Percentiles rank a stretch among this genome's conserved stretches.
Conservation (phyloP, 2,113 vertebrate species). For the Microtus richardsoni region DNA sequence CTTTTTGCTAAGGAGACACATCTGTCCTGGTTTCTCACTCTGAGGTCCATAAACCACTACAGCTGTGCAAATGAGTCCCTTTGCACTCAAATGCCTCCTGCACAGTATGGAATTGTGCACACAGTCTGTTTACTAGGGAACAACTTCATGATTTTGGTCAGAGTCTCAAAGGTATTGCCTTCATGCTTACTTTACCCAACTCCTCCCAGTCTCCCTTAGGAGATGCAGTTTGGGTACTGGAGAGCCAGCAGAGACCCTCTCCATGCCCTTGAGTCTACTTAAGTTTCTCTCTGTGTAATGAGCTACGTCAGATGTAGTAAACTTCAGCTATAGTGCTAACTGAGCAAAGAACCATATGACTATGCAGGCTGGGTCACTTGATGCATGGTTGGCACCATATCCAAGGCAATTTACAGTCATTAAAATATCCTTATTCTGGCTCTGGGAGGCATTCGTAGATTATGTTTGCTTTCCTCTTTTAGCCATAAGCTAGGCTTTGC, state of each 20-base stretch:
- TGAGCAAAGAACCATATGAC: neutral
- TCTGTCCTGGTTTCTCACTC: slow-evolving; percentile 18
- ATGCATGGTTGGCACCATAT: neutral
- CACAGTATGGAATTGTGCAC: neutral
- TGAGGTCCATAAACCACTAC: neutral
- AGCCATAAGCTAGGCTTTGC: neutral
- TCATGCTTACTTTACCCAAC: neutral
- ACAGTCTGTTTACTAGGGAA: neutral
- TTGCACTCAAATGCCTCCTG: neutral
- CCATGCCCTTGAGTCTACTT: neutral
- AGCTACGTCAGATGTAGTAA: neutral
- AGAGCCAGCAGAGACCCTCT: neutral
- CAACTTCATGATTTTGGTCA: slow-evolving; percentile 33
- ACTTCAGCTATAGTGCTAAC: neutral
- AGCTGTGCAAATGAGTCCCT: neutral
- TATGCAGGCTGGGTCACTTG: neutral
- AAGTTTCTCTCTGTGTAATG: neutral
- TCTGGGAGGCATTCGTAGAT: neutral
- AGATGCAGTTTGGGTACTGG: neutral
- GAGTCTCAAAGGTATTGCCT: slow-evolving; percentile 29
- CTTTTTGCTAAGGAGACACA: neutral
- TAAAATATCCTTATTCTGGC: neutral
- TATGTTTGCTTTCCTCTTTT: neutral
- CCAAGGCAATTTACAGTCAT: slow-evolving; percentile 5
- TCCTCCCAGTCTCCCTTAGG: neutral